These are phyloP conservation scores for Slavum lentiscoides DNA, from an alignment of 2,888 invertebrate genomes.

Conservation along the genomic window DNA sequence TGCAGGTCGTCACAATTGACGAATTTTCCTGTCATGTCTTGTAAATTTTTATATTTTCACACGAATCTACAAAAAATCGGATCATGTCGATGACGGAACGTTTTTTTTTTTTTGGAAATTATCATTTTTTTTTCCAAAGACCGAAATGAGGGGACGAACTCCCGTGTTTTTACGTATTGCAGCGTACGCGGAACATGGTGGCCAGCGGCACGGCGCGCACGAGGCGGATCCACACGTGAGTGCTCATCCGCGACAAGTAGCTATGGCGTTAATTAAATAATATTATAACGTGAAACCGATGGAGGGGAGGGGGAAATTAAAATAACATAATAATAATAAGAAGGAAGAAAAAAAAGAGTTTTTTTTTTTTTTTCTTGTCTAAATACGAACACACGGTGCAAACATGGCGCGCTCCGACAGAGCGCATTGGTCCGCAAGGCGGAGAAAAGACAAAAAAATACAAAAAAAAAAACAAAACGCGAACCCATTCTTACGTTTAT, in stretches of 20 bases:
- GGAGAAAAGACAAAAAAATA: background rate
- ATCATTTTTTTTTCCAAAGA: no score
- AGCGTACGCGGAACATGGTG: background rate
- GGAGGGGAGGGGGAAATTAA: conserved; percentile 1
- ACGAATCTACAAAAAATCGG: no score
- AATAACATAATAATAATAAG: no score
- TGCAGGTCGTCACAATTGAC: no score
- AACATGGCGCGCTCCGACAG: conserved; percentile 40
- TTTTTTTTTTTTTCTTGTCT: no score
- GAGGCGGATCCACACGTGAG: conserved; percentile 27
- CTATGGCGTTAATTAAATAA: conserved; percentile 42
- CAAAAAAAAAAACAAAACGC: background rate
- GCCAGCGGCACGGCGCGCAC: background rate
- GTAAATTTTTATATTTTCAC: no score
- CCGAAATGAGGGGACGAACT: no score
- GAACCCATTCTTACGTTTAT: conserved; percentile 20
- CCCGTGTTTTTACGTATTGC: no score
- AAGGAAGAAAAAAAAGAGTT: no score
- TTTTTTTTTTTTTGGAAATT: no score
- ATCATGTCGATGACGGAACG: no score
- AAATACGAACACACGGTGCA: conserved; percentile 8
- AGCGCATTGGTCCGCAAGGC: conserved; percentile 11
- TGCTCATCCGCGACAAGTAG: conserved; percentile 45
- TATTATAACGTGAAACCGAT: background rate
- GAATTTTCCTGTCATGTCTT: no score